phyloP scores from a whole-genome alignment of 2,113 vertebrate genomes.

The Brachyistius frenatus region DNA sequence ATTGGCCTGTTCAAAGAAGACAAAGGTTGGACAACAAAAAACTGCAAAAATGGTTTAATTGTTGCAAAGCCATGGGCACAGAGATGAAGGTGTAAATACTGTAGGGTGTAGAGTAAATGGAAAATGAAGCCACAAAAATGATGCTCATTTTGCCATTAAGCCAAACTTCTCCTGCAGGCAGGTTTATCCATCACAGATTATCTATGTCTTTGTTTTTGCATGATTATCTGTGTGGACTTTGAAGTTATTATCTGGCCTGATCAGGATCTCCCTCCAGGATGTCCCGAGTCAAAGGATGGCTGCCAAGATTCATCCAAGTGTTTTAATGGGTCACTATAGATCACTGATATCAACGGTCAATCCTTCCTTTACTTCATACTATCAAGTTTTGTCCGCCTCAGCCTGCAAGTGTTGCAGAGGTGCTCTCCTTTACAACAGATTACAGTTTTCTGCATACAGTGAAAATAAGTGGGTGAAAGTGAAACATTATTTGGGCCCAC shows the following conservation, averaged over 20 bases:
- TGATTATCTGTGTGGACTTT: not conserved
- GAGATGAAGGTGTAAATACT: not conserved
- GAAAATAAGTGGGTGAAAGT: too few relatives aligned
- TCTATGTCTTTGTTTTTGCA: not conserved
- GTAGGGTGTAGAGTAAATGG: not conserved
- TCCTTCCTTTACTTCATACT: not conserved
- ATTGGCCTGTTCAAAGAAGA: too few relatives aligned
- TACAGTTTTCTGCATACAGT: too few relatives aligned
- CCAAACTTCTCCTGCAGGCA: not conserved
- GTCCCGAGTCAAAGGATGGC: not conserved
- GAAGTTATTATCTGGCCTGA: not conserved
- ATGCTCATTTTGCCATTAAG: not conserved
- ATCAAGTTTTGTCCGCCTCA: too few relatives aligned
- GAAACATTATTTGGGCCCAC: too few relatives aligned
- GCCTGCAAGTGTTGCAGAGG: too few relatives aligned
- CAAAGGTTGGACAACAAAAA: not conserved
- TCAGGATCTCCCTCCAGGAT: not conserved
- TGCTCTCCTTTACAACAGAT: too few relatives aligned
- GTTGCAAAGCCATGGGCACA: not conserved
- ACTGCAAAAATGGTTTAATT: not conserved
- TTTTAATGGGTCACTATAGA: not conserved
- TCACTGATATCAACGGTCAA: not conserved
- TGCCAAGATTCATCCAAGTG: not conserved
- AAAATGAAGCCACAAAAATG: not conserved
- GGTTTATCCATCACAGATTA: not conserved